Conservation (phyloP, 2,113 vertebrate genomes). For the Struthio camelus region DNA sequence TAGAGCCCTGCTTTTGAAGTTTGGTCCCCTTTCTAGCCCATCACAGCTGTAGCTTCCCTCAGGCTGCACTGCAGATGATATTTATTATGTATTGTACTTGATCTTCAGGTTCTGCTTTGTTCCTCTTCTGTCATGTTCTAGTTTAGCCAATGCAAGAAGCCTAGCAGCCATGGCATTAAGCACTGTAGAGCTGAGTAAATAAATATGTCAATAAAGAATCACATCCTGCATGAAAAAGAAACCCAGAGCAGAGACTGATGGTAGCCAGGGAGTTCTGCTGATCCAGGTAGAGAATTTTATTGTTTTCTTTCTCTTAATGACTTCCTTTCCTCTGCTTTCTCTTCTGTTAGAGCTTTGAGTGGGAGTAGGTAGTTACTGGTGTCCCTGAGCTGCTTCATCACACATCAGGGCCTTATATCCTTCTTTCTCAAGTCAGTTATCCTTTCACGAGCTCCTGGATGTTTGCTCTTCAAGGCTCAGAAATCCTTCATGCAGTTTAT, state of each 20-base stretch:
- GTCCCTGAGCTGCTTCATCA: conserved; percentile 11
- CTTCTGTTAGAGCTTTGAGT: conserved; percentile 14
- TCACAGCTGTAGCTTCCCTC: background rate
- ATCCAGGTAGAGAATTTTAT: conserved; percentile 30
- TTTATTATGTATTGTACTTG: background rate
- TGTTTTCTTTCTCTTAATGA: conserved; percentile 45
- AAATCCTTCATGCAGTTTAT: conserved; percentile 23
- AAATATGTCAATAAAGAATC: conserved; percentile 49
- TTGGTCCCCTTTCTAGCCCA: background rate
- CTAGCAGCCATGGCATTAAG: background rate
- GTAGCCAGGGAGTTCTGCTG: conserved; percentile 21
- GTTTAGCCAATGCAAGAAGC: background rate
- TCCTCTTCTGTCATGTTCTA: background rate
- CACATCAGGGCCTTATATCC: background rate
- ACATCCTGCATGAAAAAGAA: conserved; percentile 17
- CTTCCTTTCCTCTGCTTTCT: conserved; percentile 17
- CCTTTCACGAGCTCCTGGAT: conserved; percentile 20
- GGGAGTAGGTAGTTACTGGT: background rate
- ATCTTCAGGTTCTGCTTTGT: background rate
- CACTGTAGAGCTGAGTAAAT: conserved; percentile 14
- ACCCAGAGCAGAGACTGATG: background rate
- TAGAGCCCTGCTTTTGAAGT: background rate
- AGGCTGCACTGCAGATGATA: background rate
- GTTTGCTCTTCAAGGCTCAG: background rate
- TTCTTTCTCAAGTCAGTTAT: background rate